Base-by-base conservation (phyloP, 2,888 invertebrate genomes). In the Agonum fuliginosum region DNA sequence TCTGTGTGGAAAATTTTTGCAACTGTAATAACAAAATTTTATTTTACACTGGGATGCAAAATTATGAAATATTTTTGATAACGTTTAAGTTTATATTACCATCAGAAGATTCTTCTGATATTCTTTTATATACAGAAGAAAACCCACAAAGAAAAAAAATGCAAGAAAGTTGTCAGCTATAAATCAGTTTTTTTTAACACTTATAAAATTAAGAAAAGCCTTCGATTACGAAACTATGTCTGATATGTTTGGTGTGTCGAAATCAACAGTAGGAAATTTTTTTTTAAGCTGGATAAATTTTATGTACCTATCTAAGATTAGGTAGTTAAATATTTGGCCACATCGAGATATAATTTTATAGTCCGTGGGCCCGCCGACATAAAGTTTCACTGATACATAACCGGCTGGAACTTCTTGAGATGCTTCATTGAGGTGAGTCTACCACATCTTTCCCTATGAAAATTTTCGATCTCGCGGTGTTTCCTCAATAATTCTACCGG, bases 241-340 rank as follows among this genome's bases (percentile, higher is more conserved):
- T 4, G 71, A 71, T 71, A 48, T 71, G 41, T 71, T 71, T 71
- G 12, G 14, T 71, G 22, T 71, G n/a, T 46, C 46, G 8, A 48
- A 14, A 19, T 43, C 71, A 41, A 48, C 71, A 48, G 71, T 48
- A 37, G 46, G 19, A 17, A 12, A 71, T 14, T 4, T 71, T 17
- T 71, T 71, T 71, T 71, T 71, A 22, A 46, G 46, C n/a, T 71
- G 71, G 71, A 19, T 71, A 41, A 41, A 71, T 71, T 22, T 71
- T 41, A 43, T 41, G 10, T 41, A 41, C 10, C n/a, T n/a, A n/a
- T n/a, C n/a, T n/a, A n/a, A 51, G 12, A 54, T 80, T 4, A 75
- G 78, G 14, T 20, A 12, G 14, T 67, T 43, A 37, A 78, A 65
- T 37, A 78, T 78, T 14, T 81, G 79, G 79, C 80, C 80, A 48